Evolutionary conservation across 1,140 invertebrate genomes (phyloP), one percentile per base, ranked within the genome.

Genomic region (Zaprionus taronus): DNA sequence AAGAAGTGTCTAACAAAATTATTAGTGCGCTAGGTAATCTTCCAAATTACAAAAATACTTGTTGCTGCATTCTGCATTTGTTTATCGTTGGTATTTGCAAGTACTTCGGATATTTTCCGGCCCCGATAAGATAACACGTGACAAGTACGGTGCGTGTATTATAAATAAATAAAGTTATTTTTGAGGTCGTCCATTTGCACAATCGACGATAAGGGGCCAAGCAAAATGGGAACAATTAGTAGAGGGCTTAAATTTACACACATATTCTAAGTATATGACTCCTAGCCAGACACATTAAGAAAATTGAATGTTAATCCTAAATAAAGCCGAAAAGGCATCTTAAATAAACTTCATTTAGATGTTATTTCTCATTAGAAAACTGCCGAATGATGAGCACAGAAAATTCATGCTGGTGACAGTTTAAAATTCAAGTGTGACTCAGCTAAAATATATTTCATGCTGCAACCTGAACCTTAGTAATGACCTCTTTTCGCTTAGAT

Each of bases 171-270:
- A 80, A 80, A 83, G 9, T n/a, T 36, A 51, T 60, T 62, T 77
- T 87, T 83, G 53, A 83, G 84, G 83, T 84, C 83, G 74, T 49
- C 36, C 41, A 74, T 80, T 87, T 83, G 73, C 84, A 89, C 80
- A 87, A 89, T 83, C 47, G 2, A 47, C 31, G 38, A 47, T 51
- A 49, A 49, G 47, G 47, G 47, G n/a, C 7, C n/a, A 24, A 22
- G 20, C 47, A 14, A 24, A 51, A 51, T 24, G n/a, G 5, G 31
- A 56, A 34, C 58, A 63, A 60, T 71, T 58, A 62, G 31, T 34
- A 34, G 31, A 34, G 31, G 31, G 9, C 3, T 34, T 11, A 11
- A 34, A 34, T 34, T 9, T 31, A 26, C 24, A 26, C 24, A 26
- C 24, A 9, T 9, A 31, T 31, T 11, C 7, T 31, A 9, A 31